Evolutionary conservation across 2,888 invertebrate species (phyloP).

Genomic region (Drosophila paranaensis): DNA sequence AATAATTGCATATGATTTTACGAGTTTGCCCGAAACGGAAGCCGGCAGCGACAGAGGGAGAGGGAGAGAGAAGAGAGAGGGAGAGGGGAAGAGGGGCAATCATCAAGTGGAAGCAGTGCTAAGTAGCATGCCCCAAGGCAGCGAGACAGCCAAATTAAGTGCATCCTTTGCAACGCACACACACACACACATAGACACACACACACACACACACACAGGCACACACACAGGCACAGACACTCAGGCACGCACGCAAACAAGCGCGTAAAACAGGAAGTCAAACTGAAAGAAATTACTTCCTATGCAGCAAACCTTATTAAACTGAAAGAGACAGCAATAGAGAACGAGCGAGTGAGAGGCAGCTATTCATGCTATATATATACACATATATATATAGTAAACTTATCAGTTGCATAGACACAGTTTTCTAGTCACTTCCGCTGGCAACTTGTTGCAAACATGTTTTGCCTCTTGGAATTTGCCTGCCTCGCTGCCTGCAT

Average conservation of each 20-base stretch:
- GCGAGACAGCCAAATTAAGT: conserved; percentile 46
- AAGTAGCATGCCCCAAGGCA: conserved; percentile 26
- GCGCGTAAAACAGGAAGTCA: conserved; percentile 62
- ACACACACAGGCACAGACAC: neutral
- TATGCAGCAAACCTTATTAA: conserved; percentile 59
- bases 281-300: conserved; percentile 69
- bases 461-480: conserved; percentile 68
- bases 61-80: neutral
- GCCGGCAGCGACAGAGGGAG: neutral
- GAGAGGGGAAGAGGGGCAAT: conserved; percentile 18
- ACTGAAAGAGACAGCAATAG: neutral
- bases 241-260: conserved; percentile 6
- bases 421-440: conserved; percentile 66
- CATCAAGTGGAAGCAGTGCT: conserved; percentile 25
- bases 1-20: conserved; percentile 57
- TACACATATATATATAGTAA: conserved; percentile 3
- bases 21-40: conserved; percentile 4
- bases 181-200: neutral
- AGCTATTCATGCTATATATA: no score
- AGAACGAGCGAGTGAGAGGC: neutral
- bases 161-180: conserved; percentile 56
- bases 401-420: conserved; percentile 38
- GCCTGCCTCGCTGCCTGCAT: conserved; percentile 72
- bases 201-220: neutral
- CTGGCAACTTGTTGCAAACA: conserved; percentile 65